These are phyloP conservation scores for Propithecus perrieri DNA, from an alignment of 2,797 vertebrate genomes.

Conservation along the genomic window DNA sequence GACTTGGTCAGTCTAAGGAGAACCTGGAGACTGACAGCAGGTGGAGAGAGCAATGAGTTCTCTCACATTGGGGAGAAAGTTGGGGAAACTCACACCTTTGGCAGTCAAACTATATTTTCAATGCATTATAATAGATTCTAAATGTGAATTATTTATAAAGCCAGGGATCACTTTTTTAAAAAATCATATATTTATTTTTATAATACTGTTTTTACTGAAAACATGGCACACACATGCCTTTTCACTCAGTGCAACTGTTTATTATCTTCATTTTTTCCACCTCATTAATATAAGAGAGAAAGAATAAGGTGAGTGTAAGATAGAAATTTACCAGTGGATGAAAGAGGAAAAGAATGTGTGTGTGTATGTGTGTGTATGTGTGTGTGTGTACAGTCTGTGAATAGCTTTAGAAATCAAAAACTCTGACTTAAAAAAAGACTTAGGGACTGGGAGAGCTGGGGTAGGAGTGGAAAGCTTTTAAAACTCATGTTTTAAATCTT, in stretches of 20 bases:
- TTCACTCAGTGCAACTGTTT: background rate
- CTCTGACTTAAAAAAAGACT: background rate
- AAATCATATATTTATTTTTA: background rate
- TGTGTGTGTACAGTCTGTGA: background rate
- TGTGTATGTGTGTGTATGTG: rapidly evolving
- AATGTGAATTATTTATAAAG: constrained; percentile 7
- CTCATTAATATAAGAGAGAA: background rate
- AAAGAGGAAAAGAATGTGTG: background rate
- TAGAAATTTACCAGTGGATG: background rate
- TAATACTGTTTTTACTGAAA: background rate
- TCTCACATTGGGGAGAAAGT: background rate
- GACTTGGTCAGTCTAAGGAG: no score
- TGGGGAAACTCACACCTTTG: background rate
- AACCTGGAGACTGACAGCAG: background rate
- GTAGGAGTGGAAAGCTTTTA: background rate
- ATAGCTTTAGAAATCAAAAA: background rate
- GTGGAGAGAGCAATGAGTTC: background rate
- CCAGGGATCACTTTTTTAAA: background rate
- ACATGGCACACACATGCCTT: background rate
- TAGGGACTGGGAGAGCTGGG: background rate
- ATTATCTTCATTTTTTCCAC: background rate
- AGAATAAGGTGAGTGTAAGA: background rate
- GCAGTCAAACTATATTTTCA: background rate
- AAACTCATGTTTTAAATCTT: constrained; percentile 45
- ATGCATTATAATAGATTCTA: background rate